phyloP scores from a whole-genome alignment of 1,140 invertebrate genomes.

The Anagrus nilaparvatae region DNA sequence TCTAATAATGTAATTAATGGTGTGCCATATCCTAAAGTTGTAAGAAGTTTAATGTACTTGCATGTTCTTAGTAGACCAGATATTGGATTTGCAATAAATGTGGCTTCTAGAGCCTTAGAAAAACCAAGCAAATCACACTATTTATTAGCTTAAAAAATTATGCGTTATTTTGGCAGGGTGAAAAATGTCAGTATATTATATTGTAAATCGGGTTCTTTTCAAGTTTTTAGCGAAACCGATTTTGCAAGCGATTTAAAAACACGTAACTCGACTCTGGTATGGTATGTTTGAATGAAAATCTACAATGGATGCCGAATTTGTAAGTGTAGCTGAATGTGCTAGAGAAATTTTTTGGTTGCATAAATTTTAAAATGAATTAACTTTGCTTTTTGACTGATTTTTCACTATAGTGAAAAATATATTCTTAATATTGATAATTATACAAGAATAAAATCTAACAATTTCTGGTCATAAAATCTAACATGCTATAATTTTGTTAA shows the following conservation, averaged over 20 bases:
- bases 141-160: constrained; percentile 2
- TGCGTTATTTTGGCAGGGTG: constrained; percentile 6
- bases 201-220: neutral
- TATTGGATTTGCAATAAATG: constrained; percentile 16
- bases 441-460: constrained; percentile 17
- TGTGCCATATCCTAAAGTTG: constrained; percentile 18
- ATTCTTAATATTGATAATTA: constrained; percentile 15
- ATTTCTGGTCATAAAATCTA: too few relatives aligned
- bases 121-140: constrained; percentile 4
- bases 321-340: constrained; percentile 17
- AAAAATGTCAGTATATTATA: constrained; percentile 15
- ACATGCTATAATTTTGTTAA: too few relatives aligned
- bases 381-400: too few relatives aligned
- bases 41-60: constrained; percentile 28
- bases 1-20: neutral
- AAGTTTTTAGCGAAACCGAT: constrained; percentile 9
- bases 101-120: constrained; percentile 6
- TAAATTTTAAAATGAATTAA: constrained; percentile 8
- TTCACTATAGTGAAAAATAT: neutral
- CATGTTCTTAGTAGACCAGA: constrained; percentile 25
- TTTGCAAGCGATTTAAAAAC: constrained; percentile 7
- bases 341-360: constrained; percentile 16
- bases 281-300: constrained; percentile 9
- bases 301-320: constrained; percentile 31
- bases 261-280: constrained; percentile 12